Percentiles rank a stretch among this genome's conserved stretches.
Conservation (phyloP, 2,113 vertebrate species). For the Ameiurus melas region DNA sequence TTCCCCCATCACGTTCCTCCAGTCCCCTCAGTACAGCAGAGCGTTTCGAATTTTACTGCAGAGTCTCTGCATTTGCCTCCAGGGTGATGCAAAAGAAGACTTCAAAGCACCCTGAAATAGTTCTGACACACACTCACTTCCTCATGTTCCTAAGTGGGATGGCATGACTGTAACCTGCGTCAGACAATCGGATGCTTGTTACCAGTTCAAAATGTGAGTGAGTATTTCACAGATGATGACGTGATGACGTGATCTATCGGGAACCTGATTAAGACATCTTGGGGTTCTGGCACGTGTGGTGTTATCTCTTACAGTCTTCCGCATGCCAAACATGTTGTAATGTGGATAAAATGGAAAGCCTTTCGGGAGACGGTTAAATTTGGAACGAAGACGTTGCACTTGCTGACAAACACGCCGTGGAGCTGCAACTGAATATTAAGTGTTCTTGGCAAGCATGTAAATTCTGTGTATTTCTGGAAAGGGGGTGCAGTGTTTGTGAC, state of each 20-base stretch:
- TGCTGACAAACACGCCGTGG: constrained; percentile 30
- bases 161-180: constrained; percentile 60
- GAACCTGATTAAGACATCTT: not conserved
- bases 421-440: constrained; percentile 27
- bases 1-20: not conserved
- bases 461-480: constrained; percentile 43
- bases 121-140: constrained; percentile 77
- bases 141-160: constrained; percentile 66
- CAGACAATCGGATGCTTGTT: constrained; percentile 63
- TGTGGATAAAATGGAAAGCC: constrained; percentile 15
- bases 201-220: not conserved
- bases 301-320: constrained; percentile 12
- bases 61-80: constrained; percentile 63
- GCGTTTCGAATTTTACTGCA: constrained; percentile 18
- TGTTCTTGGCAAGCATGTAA: constrained; percentile 28
- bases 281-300: not conserved
- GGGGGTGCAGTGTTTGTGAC: constrained; percentile 9
- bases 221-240: not conserved
- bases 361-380: constrained; percentile 24
- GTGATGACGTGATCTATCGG: constrained; percentile 15
- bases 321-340: constrained; percentile 25
- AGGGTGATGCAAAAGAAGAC: constrained; percentile 74
- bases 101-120: constrained; percentile 78
- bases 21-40: not conserved
- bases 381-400: constrained; percentile 17